These are phyloP conservation scores for Eupristina koningsbergeri DNA, from an alignment of 1,140 invertebrate genomes.

Conservation along the genomic window DNA sequence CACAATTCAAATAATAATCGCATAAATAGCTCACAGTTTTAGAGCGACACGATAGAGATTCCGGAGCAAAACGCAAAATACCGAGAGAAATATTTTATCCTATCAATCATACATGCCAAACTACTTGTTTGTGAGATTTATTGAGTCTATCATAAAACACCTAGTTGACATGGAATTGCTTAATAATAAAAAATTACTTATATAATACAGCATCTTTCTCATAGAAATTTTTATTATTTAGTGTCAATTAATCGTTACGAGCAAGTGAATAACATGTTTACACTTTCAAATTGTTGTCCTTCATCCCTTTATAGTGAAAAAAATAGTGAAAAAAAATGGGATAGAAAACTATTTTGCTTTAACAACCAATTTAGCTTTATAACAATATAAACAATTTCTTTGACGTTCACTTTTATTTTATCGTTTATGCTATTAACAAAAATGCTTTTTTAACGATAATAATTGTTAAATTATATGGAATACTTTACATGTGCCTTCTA, in stretches of 20 bases:
- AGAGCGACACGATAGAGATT: background rate
- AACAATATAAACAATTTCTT: no score
- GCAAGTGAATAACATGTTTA: no score
- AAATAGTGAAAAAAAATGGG: background rate
- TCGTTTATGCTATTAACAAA: no score
- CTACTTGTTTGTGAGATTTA: background rate
- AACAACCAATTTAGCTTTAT: background rate
- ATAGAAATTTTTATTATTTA: background rate
- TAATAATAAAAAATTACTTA: slow-evolving; percentile 44
- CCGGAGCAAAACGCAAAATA: background rate
- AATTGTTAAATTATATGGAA: no score
- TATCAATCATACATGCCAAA: background rate
- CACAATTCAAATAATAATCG: slow-evolving; percentile 16
- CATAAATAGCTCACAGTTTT: slow-evolving; percentile 30
- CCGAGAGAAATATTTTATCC: slow-evolving; percentile 33
- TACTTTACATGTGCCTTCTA: no score
- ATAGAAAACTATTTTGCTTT: background rate
- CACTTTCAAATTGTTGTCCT: background rate
- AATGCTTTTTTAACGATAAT: no score
- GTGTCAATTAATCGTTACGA: background rate
- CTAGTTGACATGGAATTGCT: slow-evolving; percentile 1
- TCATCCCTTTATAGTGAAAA: background rate
- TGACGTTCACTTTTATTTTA: no score
- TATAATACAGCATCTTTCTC: background rate
- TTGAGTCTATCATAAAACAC: background rate